These are phyloP conservation scores for Novumbra hubbsi DNA, from an alignment of 2,797 vertebrate species.

Conservation along the genomic window DNA sequence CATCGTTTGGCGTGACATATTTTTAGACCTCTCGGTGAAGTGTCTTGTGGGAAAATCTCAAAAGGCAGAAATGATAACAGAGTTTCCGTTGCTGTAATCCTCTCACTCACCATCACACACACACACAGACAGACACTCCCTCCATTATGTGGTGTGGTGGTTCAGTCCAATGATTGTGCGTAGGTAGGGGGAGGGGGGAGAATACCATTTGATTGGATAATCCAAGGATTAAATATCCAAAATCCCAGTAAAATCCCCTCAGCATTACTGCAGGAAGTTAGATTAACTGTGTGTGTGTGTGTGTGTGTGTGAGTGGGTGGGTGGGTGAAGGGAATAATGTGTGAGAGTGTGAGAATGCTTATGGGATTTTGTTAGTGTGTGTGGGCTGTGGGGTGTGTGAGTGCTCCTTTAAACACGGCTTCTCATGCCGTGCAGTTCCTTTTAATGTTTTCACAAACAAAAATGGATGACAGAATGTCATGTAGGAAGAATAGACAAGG, in stretches of 20 bases:
- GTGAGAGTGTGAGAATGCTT: neutral
- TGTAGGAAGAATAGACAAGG: neutral
- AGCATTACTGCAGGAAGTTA: constrained; percentile 71
- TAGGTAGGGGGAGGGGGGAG: constrained; percentile 60
- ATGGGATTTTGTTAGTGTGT: neutral
- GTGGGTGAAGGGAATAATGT: neutral
- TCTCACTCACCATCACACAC: constrained; percentile 31
- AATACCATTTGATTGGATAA: constrained; percentile 84
- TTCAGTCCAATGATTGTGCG: constrained; percentile 65
- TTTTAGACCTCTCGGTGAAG: constrained; percentile 24
- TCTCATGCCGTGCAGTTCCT: neutral
- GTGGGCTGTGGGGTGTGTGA: neutral
- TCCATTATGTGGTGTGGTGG: constrained; percentile 52
- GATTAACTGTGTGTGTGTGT: constrained; percentile 69
- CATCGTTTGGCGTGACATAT: constrained; percentile 22
- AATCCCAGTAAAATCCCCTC: constrained; percentile 79
- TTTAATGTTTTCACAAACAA: neutral
- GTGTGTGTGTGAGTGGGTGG: constrained; percentile 11
- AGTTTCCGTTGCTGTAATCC: constrained; percentile 41
- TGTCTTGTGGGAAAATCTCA: constrained; percentile 28
- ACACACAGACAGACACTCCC: constrained; percentile 20
- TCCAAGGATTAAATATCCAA: constrained; percentile 83
- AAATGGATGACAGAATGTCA: neutral
- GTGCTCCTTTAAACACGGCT: neutral
- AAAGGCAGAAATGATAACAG: constrained; percentile 38